Evolutionary conservation across 2,888 invertebrate species (phyloP), one percentile per base, ranked within the genome.

Genomic region (Melanargia galathea): DNA sequence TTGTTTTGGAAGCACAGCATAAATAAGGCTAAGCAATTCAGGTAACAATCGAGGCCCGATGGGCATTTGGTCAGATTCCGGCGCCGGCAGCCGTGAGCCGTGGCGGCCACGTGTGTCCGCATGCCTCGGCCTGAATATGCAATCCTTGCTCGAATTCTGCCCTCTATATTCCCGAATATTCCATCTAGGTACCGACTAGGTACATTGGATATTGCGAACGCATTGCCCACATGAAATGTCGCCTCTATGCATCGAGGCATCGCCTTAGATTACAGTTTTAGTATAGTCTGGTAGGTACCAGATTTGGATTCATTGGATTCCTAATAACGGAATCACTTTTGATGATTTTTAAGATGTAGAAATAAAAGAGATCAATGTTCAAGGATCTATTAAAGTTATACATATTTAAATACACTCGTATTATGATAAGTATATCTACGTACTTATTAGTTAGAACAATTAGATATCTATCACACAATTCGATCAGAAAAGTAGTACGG

Each of bases 21-120:
- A 89, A 89, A 89, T 89, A 88, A 88, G 83, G 81, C 78, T 80
- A 83, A 80, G 87, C 80, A 84, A 89, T 90, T 89, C 82, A 84
- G 82, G 83, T 80, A 84, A 83, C 88, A 87, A 85, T 86, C 83
- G 87, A 80, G 84, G 80, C 79, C 74, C 86, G 84, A 84, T 88
- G 89, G 87, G 88, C 90, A 90, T 90, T 90, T 84, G 90, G 89
- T 88, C 82, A 87, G 90, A 91, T 91, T 91, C 90, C 90, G 78
- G 75, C 77, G 82, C 77, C 80, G 74, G 86, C 83, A 82, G 87
- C 78, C 84, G 80, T 78, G 83, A 82, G 87, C 78, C 84, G 80
- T 78, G 83, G 86, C 77, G 84, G 90, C 86, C 89, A 87, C 88
- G 88, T 90, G 90, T 90, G 90, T 80, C 82, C 78, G 79, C 88